phyloP scores from a whole-genome alignment of 2,797 vertebrate species.

The Spondyliosoma cantharus region DNA sequence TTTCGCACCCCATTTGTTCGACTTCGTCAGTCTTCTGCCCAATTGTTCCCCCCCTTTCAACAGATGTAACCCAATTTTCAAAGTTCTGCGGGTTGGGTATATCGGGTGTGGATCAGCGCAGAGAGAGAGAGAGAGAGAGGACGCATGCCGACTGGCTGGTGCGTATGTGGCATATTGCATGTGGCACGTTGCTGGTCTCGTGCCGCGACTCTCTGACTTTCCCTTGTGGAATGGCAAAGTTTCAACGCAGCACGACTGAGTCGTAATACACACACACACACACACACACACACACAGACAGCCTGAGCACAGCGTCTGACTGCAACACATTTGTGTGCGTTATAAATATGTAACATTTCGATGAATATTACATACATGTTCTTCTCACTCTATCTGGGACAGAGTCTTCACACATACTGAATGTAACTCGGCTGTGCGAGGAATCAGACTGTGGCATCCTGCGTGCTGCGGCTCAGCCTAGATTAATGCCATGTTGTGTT shows the following conservation, averaged over 20 bases:
- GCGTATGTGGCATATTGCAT: conserved; percentile 51
- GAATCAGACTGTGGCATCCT: conserved; percentile 8
- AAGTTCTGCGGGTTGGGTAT: not conserved
- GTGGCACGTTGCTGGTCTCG: conserved; percentile 56
- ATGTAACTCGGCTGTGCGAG: conserved; percentile 17
- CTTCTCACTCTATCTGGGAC: conserved; percentile 67
- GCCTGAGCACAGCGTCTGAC: conserved; percentile 28
- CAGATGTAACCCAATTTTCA: conserved; percentile 7
- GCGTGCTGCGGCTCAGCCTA: conserved; percentile 26
- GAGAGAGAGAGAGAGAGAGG: not conserved
- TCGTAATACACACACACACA: conserved; percentile 29
- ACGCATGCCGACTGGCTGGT: not conserved
- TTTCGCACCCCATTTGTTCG: not conserved
- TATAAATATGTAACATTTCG: conserved; percentile 70
- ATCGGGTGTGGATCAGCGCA: conserved; percentile 8
- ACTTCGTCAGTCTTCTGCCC: not conserved
- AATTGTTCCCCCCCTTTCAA: conserved; percentile 9
- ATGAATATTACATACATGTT: conserved; percentile 76
- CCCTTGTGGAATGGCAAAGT: conserved; percentile 47
- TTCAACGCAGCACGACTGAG: conserved; percentile 52
- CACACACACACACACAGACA: conserved; percentile 25
- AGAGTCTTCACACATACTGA: conserved; percentile 40
- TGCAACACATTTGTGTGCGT: conserved; percentile 30
- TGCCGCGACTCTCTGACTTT: conserved; percentile 54
- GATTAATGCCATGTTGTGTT: conserved; percentile 30